phyloP scores from a whole-genome alignment of 2,113 vertebrate genomes.

The Lepisosteus oculatus region DNA sequence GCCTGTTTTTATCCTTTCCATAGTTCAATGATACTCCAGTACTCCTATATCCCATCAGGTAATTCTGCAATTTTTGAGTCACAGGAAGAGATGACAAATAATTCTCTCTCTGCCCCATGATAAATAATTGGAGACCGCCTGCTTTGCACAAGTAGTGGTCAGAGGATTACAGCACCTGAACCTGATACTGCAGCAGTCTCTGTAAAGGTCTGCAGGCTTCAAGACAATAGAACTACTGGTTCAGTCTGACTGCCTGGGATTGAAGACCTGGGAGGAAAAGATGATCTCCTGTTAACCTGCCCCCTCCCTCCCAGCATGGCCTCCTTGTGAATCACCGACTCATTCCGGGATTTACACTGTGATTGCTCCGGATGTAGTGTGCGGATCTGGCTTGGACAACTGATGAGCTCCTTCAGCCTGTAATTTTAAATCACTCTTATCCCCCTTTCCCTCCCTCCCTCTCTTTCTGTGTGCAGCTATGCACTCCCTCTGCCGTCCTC shows the following conservation, averaged over 20 bases:
- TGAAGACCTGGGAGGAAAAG: slow-evolving; percentile 29
- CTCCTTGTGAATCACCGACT: slow-evolving; percentile 30
- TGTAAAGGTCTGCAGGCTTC: slow-evolving; percentile 9
- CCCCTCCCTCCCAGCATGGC: slow-evolving; percentile 17
- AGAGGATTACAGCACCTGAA: too few relatives aligned
- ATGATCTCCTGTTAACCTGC: slow-evolving; percentile 32
- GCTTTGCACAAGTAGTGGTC: too few relatives aligned
- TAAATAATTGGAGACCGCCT: too few relatives aligned
- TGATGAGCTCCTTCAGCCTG: slow-evolving; percentile 9
- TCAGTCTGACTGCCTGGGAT: slow-evolving; percentile 26
- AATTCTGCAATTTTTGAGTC: too few relatives aligned
- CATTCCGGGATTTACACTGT: slow-evolving; percentile 27
- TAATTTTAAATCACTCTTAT: slow-evolving; percentile 18
- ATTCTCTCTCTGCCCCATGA: too few relatives aligned
- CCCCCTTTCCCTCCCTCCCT: neutral
- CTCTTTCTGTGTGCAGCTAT: neutral
- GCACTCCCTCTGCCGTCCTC: neutral
- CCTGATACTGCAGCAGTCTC: too few relatives aligned
- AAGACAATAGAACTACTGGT: slow-evolving; percentile 18
- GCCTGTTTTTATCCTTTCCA: too few relatives aligned
- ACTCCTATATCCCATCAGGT: too few relatives aligned
- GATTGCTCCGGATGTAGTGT: slow-evolving; percentile 12
- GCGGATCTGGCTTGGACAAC: slow-evolving; percentile 5
- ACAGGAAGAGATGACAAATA: too few relatives aligned
- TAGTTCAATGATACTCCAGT: too few relatives aligned